Base-by-base conservation (phyloP, 2,888 invertebrate genomes). In the Phymatocera aterrima region DNA sequence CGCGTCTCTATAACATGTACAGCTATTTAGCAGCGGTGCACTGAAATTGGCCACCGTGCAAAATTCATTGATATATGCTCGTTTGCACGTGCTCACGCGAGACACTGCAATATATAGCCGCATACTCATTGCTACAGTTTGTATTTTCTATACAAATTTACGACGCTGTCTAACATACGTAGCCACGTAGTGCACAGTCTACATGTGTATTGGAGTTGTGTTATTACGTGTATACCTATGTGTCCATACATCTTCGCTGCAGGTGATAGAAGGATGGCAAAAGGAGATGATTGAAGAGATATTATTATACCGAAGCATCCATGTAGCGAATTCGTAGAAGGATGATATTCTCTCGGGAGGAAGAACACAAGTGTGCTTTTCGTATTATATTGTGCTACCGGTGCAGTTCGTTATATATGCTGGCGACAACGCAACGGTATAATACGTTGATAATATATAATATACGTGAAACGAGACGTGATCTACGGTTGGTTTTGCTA, bases 31-130 rank as follows among this genome's bases (percentile, higher is more conserved):
- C 5, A 6, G 12, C 3, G 40, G 28, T 68, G 6, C 18, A n/a
- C n/a, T n/a, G 24, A 24, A 72, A 72, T 72, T 72, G 72, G 72
- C 72, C 48, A 72, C 48, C 31, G 18, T 72, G 72, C 72, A 48
- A 72, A n/a, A 72, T 72, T 72, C 48, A 48, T 72, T 72, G 72
- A 72, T 48, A 51, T 18, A 5, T 64, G 2, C 48, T 28, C 2
- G 46, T 12, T 24, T 51, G 31, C 43, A 48, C 48, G 18, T 46
- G 40, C 31, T 70, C 34, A 51, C 0, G 18, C 48, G 34, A 28
- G 10, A 34, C 15, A n/a, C 48, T 15, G 10, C 60, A 18, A 54
- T 54, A 8, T 54, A n/a, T 54, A n/a, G 3, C n/a, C 43, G n/a
- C 65, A 43, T 37, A 24, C 21, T 68, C 6, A 5, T 37, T 2